These are phyloP conservation scores for Bombyx mandarina DNA, from an alignment of 1,140 invertebrate genomes.

Conservation along the genomic window DNA sequence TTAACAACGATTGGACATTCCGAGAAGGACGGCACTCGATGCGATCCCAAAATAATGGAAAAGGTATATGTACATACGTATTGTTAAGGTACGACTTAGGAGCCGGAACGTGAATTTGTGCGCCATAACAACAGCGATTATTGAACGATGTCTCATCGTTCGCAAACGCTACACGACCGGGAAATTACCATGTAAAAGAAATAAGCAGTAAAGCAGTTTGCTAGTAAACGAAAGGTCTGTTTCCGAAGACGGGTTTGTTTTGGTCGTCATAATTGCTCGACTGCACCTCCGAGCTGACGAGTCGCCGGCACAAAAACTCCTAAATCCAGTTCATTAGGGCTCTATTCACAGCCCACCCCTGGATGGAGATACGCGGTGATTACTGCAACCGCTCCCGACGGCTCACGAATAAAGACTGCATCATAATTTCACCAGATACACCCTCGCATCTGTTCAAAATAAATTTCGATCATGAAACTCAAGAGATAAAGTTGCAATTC, in stretches of 20 bases:
- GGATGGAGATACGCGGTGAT: conserved; percentile 70
- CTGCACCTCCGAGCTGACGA: conserved; percentile 64
- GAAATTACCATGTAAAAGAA: conserved; percentile 12
- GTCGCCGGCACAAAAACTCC: conserved; percentile 66
- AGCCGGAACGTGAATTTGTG: too few species aligned
- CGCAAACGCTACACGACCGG: neutral
- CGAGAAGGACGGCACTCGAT: conserved; percentile 34
- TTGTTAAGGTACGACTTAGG: too few species aligned
- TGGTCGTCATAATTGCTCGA: conserved; percentile 63
- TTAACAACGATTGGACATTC: conserved; percentile 67
- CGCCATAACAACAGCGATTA: neutral
- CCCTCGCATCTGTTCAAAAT: conserved; percentile 33
- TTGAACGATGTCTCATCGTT: neutral
- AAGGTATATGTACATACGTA: conserved; percentile 47
- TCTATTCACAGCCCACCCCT: conserved; percentile 67
- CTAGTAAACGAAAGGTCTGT: conserved; percentile 41
- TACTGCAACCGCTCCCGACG: conserved; percentile 71
- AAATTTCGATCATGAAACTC: conserved; percentile 42
- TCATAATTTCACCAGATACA: conserved; percentile 70
- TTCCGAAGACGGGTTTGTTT: conserved; percentile 49
- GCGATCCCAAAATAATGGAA: conserved; percentile 46
- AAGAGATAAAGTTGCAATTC: conserved; percentile 38
- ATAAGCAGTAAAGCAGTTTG: conserved; percentile 24
- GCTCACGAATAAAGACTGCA: conserved; percentile 71
- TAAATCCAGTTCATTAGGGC: conserved; percentile 71